phyloP scores from a whole-genome alignment of 2,797 vertebrate genomes.

The Nyctibius grandis region DNA sequence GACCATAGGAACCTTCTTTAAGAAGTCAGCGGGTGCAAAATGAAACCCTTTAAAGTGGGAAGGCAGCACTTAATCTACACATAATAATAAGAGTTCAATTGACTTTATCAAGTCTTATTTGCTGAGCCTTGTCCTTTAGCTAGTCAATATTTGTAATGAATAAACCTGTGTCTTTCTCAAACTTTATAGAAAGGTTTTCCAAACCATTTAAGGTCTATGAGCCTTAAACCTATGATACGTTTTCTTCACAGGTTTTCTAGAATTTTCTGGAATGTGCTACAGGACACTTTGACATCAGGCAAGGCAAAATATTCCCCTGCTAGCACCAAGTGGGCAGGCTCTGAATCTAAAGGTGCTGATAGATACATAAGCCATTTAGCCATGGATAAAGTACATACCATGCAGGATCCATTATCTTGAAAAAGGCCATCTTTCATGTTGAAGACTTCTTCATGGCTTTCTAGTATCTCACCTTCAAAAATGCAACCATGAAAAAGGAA shows the following conservation, averaged over 20 bases:
- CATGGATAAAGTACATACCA: not conserved
- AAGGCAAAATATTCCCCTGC: not conserved
- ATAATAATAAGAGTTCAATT: not conserved
- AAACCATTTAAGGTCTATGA: not conserved
- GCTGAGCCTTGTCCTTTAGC: slow-evolving; percentile 3
- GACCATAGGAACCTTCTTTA: not conserved
- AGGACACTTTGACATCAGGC: not conserved
- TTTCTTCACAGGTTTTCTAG: not conserved
- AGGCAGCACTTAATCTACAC: not conserved
- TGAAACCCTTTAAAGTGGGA: not conserved
- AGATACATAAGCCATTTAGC: not conserved
- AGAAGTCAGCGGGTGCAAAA: not conserved
- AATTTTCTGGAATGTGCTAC: not conserved
- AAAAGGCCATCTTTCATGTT: not conserved
- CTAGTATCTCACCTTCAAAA: not conserved
- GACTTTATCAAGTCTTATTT: slow-evolving; percentile 17
- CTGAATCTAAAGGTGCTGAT: not conserved
- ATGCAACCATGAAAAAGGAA: not conserved
- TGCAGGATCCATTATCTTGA: not conserved
- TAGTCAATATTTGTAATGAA: slow-evolving; percentile 36
- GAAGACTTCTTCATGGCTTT: not conserved
- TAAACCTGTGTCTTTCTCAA: not conserved
- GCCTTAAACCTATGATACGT: not conserved
- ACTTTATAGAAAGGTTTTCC: not conserved
- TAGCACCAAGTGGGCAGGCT: not conserved